Base-by-base conservation (phyloP, 2,888 invertebrate species). In the Antheraea yamamai region DNA sequence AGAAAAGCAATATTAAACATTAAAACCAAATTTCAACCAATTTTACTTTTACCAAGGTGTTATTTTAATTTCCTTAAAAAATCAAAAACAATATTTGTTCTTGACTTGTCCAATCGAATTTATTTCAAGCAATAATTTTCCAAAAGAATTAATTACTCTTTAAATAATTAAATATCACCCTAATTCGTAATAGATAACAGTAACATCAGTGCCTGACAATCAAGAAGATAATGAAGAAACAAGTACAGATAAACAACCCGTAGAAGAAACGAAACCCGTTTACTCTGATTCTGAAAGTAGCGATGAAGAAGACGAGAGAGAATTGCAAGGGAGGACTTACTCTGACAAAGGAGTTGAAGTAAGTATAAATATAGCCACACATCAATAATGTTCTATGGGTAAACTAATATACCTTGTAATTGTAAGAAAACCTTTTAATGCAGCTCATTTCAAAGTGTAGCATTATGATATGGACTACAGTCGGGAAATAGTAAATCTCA, bases 291-390 rank as follows among this genome's bases (percentile, higher is more conserved):
- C 96, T 1, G 96, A 96, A 26, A 96, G 96, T 79, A 96, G 96
- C 30, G 96, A 96, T 1, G 97, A 97, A 52, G 97, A 97, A 84
- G 97, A 97, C 80, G 96, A 96, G 16, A 95, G 97, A 30, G 97
- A 97, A 76, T 89, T 97, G 88, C 97, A 97, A 83, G 98, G 98
- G 75, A 96, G 97, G 84, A 97, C 97, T 55, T 96, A 96, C 80
- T 96, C 97, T 1, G 96, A 97, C 74, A 96, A 96, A 81, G 98
- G 98, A 80, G 94, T 96, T 77, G 98, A 98, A 96, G 97, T 97
- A 72, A 82, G 78, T 74, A 66, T 2, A 26, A 16, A 30, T 30
- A 16, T 14, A 64, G 12, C 18, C 1, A n/a, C 20, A n/a, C n/a
- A 58, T n/a, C 6, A 58, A 10, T 58, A 20, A 20, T 58, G n/a